Conservation (phyloP, 2,888 invertebrate species). For the Hydrotaea diabolus region DNA sequence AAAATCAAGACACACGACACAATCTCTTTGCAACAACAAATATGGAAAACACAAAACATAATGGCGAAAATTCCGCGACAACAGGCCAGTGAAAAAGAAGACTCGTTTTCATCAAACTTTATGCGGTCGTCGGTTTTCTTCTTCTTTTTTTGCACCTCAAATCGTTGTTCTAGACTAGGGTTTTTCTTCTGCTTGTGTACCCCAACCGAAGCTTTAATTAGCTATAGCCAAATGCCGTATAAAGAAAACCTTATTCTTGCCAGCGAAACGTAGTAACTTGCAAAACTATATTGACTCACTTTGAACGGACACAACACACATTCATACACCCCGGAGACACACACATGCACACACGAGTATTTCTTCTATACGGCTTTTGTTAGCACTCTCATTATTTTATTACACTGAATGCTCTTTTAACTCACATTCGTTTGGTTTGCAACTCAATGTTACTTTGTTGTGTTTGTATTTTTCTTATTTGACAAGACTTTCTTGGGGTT, state of each 20-base stretch:
- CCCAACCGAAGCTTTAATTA: no score
- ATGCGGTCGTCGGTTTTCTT: slow-evolving; percentile 48
- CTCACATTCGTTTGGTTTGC: not conserved
- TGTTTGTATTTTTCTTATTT: no score
- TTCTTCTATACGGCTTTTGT: slow-evolving; percentile 27
- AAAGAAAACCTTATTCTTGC: not conserved
- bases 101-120: slow-evolving; percentile 54
- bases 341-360: not conserved
- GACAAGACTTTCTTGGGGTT: no score
- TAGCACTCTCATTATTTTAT: slow-evolving; percentile 21
- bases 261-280: not conserved
- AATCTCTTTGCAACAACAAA: not conserved
- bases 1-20: not conserved
- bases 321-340: not conserved
- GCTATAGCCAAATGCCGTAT: no score
- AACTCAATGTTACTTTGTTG: not conserved
- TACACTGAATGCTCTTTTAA: not conserved
- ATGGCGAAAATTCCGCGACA: slow-evolving; percentile 65
- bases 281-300: slow-evolving; percentile 23
- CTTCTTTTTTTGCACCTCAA: not conserved
- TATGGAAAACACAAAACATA: slow-evolving; percentile 42
- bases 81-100: slow-evolving; percentile 51
- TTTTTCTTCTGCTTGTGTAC: not conserved
- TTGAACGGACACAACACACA: not conserved
- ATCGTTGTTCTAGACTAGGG: not conserved